These are phyloP conservation scores for Sebastes oblongus DNA, from an alignment of 2,797 vertebrate genomes.

Conservation along the genomic window DNA sequence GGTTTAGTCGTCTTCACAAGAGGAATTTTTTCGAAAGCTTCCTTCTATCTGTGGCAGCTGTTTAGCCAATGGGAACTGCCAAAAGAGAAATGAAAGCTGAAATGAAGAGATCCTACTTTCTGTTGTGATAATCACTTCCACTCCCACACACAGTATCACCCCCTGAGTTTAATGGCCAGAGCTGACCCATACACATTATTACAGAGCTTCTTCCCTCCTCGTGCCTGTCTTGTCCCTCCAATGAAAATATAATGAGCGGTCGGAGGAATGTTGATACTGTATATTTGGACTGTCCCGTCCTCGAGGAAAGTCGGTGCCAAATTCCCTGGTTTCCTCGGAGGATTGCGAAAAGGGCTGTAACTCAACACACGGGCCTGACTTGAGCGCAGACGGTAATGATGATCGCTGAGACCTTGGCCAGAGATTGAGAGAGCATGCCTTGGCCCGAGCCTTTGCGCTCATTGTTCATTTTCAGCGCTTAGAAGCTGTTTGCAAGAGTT, in stretches of 20 bases:
- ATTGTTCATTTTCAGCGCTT: conserved; percentile 55
- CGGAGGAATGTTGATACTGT: conserved; percentile 61
- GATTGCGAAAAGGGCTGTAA: conserved; percentile 74
- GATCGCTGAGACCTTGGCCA: conserved; percentile 73
- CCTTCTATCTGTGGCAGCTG: conserved; percentile 6
- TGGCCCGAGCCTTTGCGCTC: conserved; percentile 49
- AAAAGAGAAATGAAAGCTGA: conserved; percentile 56
- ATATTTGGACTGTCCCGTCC: conserved; percentile 73
- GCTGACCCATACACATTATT: conserved; percentile 27
- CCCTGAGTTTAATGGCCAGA: conserved; percentile 27
- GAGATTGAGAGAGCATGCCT: conserved; percentile 61
- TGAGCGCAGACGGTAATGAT: conserved; percentile 75
- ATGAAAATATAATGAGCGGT: conserved; percentile 63
- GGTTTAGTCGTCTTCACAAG: conserved; percentile 11
- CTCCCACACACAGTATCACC: conserved; percentile 19
- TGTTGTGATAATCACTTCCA: conserved; percentile 42
- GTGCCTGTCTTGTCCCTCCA: conserved; percentile 38
- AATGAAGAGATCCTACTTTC: conserved; percentile 26
- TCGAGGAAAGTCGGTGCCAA: conserved; percentile 59
- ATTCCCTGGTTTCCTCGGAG: conserved; percentile 70
- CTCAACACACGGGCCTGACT: conserved; percentile 61
- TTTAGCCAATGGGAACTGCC: neutral
- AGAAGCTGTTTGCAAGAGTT: conserved; percentile 26
- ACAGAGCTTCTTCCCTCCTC: neutral
- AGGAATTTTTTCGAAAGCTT: conserved; percentile 1